Evolutionary conservation across 2,113 vertebrate genomes (phyloP).

Genomic region (Smithornis capensis): DNA sequence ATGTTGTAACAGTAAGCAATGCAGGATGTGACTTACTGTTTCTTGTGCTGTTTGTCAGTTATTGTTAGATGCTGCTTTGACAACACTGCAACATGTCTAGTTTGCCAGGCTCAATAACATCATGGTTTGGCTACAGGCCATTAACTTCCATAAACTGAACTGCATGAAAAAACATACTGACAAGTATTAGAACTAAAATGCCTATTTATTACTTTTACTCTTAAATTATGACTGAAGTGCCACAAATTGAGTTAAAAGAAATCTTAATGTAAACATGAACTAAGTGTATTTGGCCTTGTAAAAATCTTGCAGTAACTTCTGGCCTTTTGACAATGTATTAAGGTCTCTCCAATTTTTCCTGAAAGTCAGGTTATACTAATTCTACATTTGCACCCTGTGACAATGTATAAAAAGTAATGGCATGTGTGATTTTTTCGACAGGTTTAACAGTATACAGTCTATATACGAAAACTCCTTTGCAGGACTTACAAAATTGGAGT

Average conservation of each 20-base stretch:
- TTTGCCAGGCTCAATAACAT: conserved; percentile 45
- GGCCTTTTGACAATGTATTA: not conserved
- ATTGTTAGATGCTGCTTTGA: conserved; percentile 30
- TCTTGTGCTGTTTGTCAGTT: conserved; percentile 14
- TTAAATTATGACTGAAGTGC: not conserved
- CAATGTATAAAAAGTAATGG: not conserved
- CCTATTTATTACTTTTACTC: not conserved
- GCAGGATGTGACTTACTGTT: conserved; percentile 4
- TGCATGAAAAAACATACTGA: not conserved
- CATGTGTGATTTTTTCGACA: conserved; percentile 40
- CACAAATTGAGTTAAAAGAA: conserved; percentile 16
- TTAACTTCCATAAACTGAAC: not conserved
- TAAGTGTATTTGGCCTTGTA: not conserved
- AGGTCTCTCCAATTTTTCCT: not conserved
- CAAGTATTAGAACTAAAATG: not conserved
- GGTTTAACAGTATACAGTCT: conserved; percentile 88
- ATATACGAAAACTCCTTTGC: conserved; percentile 78
- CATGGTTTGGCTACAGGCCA: not conserved
- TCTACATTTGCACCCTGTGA: not conserved
- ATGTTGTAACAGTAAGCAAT: not conserved
- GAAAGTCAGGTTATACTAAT: not conserved
- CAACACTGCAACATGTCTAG: not conserved
- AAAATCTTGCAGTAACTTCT: not conserved
- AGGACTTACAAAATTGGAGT: conserved; percentile 83
- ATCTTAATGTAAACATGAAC: not conserved